Evolutionary conservation across 1,140 invertebrate genomes (phyloP), one percentile per base, ranked within the genome.

Genomic region (Brachionus koreanus): DNA sequence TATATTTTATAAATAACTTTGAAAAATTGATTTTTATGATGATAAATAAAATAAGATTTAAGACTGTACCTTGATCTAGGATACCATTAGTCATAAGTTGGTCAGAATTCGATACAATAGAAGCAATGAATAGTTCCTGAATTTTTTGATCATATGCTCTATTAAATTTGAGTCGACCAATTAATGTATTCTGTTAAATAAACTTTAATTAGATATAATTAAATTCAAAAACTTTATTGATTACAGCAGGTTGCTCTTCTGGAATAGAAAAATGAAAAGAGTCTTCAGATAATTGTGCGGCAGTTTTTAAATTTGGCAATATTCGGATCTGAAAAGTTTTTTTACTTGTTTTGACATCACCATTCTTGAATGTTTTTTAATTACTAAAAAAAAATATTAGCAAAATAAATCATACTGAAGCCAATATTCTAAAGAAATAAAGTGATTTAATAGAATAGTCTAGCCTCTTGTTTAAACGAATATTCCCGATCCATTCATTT

Each of bases 241-340:
- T 43, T 74, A 74, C 69, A 9, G 39, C n/a, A 25, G 42, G 23
- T 74, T 74, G 69, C 3, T 74, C 29, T 74, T 74, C 69, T 13
- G 19, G 12, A 9, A 74, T n/a, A 13, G 69, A 23, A 46, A 74
- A 74, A 74, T 46, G 19, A 33, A 43, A 19, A 16, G 65, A 69
- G 5, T 37, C 13, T 29, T 35, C 25, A 35, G 69, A 74, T 74
- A 74, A 25, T 39, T 49, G 69, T 13, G 69, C 69, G 12, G 42
- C 69, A 46, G 29, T 46, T 46, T 25, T 74, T 23, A 74, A 46
- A 74, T 25, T 74, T n/a, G 69, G 69, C 10, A 74, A 74, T 13
- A 74, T 16, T 46, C 25, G 16, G 19, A 74, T 19, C 43, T 74
- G 19, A 25, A 74, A 25, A 10, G 23, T n/a, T 25, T 25, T 23